Base-by-base conservation (phyloP, 2,888 invertebrate species). In the Drosophila infuscata region DNA sequence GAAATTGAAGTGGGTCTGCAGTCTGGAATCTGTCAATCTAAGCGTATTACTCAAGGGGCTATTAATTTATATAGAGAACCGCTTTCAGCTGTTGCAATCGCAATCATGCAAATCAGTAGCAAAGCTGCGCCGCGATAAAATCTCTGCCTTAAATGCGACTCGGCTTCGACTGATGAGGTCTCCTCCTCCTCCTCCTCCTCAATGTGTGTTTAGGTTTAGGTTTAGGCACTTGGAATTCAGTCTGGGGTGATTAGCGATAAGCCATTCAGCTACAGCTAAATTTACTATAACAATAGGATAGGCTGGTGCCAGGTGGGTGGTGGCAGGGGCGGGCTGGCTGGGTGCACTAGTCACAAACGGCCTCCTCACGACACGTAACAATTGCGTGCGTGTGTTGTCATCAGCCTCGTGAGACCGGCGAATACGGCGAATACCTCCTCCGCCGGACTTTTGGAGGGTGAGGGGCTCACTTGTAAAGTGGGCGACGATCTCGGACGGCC, bases 401-500 rank as follows among this genome's bases (percentile, higher is more conserved):
- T 48, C 64, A 51, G 56, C 36, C 32, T 12, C 41, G 62, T 20
- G 43, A 25, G 46, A 46, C 46, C 46, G 46, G 17, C 25, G 46
- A 46, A 25, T 25, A 25, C 15, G 36, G 43, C 51, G 41, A 35
- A 51, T n/a, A 38, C 36, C n/a, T 36, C 30, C 56, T 56, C 25
- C 25, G 15, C 25, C 46, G 25, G 46, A 8, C 46, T 46, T 46
- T 25, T 9, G 4, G 17, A 4, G 3, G 1, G 20, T 3, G 20
- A 1, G 11, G 43, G 20, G 7, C 29, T 8, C n/a, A 36, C 29
- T 73, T 72, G 83, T 74, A 76, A 76, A 71, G 82, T 83, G 74
- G 80, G 73, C 87, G 82, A 75, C 46, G 54, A 56, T 38, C 29
- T 68, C 68, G 74, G 8, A 46, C 59, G 82, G 74, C 84, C 88